phyloP scores from a whole-genome alignment of 2,888 invertebrate species.

The Subacronicta megacephala region DNA sequence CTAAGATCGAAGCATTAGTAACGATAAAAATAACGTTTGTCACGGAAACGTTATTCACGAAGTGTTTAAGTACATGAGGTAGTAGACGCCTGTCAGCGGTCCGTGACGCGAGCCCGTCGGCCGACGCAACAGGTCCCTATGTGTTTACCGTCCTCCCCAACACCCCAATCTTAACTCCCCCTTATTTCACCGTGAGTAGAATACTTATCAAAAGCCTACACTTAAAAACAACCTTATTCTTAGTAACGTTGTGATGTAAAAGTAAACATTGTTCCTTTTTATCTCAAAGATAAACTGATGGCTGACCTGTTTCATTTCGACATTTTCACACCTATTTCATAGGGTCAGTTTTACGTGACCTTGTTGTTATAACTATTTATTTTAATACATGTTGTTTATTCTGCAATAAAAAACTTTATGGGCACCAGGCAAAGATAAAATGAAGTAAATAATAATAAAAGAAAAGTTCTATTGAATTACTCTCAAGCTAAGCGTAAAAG shows the following conservation, averaged over 20 bases:
- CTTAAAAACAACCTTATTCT: slow-evolving; percentile 35
- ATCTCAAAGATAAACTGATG: slow-evolving; percentile 25
- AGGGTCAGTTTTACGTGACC: neutral
- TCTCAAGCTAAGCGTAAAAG: slow-evolving; percentile 27
- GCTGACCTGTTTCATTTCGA: slow-evolving; percentile 17
- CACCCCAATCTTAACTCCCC: slow-evolving; percentile 20
- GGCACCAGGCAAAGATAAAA: slow-evolving; percentile 16
- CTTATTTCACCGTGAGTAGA: slow-evolving; percentile 44
- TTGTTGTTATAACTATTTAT: too few species aligned
- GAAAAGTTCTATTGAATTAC: slow-evolving; percentile 38
- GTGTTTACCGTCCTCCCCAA: slow-evolving; percentile 35
- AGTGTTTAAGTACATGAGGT: slow-evolving; percentile 35
- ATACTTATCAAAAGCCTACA: slow-evolving; percentile 48
- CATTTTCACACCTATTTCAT: neutral
- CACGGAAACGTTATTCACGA: slow-evolving; percentile 48
- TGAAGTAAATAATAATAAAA: slow-evolving; percentile 9
- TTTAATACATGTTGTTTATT: neutral
- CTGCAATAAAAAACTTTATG: slow-evolving; percentile 3
- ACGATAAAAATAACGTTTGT: slow-evolving; percentile 24
- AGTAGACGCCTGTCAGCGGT: slow-evolving; percentile 24
- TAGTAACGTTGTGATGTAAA: slow-evolving; percentile 18
- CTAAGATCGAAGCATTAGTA: slow-evolving; percentile 7
- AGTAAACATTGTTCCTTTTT: slow-evolving; percentile 30
- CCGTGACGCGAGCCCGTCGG: slow-evolving; percentile 14
- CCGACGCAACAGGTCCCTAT: slow-evolving; percentile 50